Evolutionary conservation across 2,888 invertebrate genomes (phyloP).

Genomic region (Drosophila sordidapex): DNA sequence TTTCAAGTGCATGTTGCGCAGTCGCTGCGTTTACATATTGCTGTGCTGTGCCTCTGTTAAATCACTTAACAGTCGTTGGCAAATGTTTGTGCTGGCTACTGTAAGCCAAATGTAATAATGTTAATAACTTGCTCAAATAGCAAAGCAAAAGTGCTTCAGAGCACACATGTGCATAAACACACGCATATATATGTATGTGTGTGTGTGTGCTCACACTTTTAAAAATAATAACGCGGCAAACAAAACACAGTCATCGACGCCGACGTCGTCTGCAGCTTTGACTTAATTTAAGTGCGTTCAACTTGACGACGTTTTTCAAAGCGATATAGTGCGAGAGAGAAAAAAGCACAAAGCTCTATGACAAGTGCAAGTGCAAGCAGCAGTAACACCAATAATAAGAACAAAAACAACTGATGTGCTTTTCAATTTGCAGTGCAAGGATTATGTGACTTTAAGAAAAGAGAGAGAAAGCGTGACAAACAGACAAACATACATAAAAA

Average conservation of each 20-base stretch:
- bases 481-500: constrained; percentile 11
- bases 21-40: constrained; percentile 31
- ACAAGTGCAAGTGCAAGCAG: constrained; percentile 60
- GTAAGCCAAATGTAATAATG: constrained; percentile 20
- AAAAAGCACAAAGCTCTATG: constrained; percentile 58
- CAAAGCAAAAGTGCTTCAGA: constrained; percentile 36
- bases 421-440: constrained; percentile 69
- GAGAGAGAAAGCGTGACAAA: constrained; percentile 37
- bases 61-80: constrained; percentile 28
- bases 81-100: constrained; percentile 30
- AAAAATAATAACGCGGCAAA: constrained; percentile 56
- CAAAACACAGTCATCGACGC: constrained; percentile 35
- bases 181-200: not conserved
- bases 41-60: constrained; percentile 43
- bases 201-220: constrained; percentile 16
- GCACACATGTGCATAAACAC: not conserved
- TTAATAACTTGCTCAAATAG: constrained; percentile 31
- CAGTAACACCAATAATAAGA: constrained; percentile 26
- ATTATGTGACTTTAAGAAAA: constrained; percentile 72
- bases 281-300: constrained; percentile 85
- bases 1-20: constrained; percentile 67
- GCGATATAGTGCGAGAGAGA: constrained; percentile 38
- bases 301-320: constrained; percentile 67
- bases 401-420: constrained; percentile 40
- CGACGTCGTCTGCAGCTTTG: constrained; percentile 82